Base-by-base conservation (phyloP, 1,140 invertebrate species). In the Drosophila hydei region DNA sequence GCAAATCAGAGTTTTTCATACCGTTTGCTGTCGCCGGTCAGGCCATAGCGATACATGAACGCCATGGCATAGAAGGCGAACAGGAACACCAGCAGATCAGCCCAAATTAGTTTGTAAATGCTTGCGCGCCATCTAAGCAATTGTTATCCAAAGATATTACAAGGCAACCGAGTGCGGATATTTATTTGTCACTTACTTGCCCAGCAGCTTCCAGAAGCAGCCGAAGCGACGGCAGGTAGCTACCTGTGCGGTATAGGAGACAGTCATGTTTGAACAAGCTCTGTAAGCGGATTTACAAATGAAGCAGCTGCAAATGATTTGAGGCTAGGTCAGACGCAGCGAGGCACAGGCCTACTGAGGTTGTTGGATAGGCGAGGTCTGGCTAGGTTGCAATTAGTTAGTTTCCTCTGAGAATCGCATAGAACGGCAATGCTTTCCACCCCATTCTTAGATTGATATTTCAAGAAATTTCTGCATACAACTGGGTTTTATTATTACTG, bases 81-180 rank as follows among this genome's bases (percentile, higher is more conserved):
- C 78, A 97, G 92, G 91, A 98, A 99, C 8, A 96, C 94, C 68
- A 97, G 81, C 18, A 98, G 93, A 92, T 99, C 98, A 68, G 96
- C 94, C 96, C 97, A 99, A 61, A 99, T 95, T 77, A 99, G 93
- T 93, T 99, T 99, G 94, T 99, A 99, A 55, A 99, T 97, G 83
- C 97, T 99, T 40, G 97, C 98, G 77, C 95, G 94, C 98, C 98
- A 99, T 94, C 97, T 88, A 3, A 51, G 5, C 7, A 45, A 9
- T 48, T 16, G 33, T 61, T 60, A 6, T 1, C 8, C 4, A 19
- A 16, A 43, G 9, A 11, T n/a, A 0, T 19, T 7, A 30, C 3
- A 21, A 3, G 11, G 5, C 23, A 6, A 1, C 16, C 27, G 19
- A n/a, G n/a, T n/a, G n/a, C n/a, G n/a, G n/a, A 5, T 27, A 21